phyloP scores from a whole-genome alignment of 2,113 vertebrate genomes.

The Toxostoma redivivum region DNA sequence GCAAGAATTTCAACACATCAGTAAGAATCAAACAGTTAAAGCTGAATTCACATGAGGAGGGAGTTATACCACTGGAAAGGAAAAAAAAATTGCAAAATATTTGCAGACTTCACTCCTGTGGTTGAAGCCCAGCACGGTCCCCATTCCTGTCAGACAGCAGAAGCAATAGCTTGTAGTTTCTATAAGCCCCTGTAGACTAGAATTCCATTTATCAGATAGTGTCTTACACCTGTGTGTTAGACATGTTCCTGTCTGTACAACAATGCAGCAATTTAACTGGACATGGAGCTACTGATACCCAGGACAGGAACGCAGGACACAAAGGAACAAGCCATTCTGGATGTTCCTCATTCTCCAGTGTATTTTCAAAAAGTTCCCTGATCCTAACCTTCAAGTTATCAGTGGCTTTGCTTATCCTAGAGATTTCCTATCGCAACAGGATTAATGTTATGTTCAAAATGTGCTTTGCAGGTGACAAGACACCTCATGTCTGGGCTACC shows the following conservation, averaged over 20 bases:
- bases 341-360: neutral
- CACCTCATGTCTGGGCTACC: neutral
- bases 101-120: neutral
- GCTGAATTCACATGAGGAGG: neutral
- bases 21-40: neutral
- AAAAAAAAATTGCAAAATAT: neutral
- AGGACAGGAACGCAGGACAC: neutral
- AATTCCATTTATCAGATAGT: neutral
- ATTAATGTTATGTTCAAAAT: neutral
- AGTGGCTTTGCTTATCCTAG: neutral
- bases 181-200: neutral
- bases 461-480: neutral
- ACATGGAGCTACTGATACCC: fast-evolving
- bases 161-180: neutral
- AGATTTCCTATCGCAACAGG: neutral
- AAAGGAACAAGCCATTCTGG: neutral
- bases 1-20: neutral
- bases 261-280: neutral
- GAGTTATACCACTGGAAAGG: neutral
- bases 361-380: neutral
- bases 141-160: neutral
- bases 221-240: no score
- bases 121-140: neutral
- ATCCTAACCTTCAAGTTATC: neutral
- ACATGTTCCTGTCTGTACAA: neutral